Percentiles rank a stretch among this genome's conserved stretches.
These are phyloP conservation scores for Incurvaria masculella DNA, from an alignment of 2,888 invertebrate genomes.

Conservation along the genomic window DNA sequence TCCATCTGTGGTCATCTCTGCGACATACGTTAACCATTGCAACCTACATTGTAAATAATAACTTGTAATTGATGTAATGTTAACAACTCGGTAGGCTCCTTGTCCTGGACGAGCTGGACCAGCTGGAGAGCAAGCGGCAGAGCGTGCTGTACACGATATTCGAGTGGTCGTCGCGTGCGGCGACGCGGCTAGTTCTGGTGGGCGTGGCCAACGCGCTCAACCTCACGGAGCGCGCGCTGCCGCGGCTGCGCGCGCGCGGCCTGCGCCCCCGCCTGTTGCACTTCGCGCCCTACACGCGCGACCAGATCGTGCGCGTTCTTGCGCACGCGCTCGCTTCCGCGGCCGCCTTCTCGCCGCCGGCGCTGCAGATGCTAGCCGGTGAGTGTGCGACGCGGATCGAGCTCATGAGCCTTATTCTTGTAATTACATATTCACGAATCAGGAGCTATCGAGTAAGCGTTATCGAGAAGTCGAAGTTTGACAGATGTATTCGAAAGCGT, in stretches of 20 bases:
- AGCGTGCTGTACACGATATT: slow-evolving; percentile 90
- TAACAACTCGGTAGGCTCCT: no score
- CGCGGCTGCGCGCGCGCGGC: slow-evolving; percentile 76
- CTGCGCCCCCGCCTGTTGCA: slow-evolving; percentile 76
- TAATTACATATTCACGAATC: no score
- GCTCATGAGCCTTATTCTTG: not conserved
- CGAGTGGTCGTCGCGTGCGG: slow-evolving; percentile 78
- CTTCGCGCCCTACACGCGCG: slow-evolving; percentile 88
- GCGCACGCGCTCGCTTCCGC: slow-evolving; percentile 67
- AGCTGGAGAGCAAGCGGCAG: slow-evolving; percentile 79
- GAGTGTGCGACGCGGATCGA: slow-evolving; percentile 8
- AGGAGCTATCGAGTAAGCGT: no score
- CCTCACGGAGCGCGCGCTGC: slow-evolving; percentile 86
- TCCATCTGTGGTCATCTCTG: no score
- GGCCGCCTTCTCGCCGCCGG: slow-evolving; percentile 74
- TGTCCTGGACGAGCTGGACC: slow-evolving; percentile 94
- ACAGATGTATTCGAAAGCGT: not conserved
- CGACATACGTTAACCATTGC: no score
- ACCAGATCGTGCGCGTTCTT: slow-evolving; percentile 86
- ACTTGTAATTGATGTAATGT: no score
- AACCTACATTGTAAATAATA: no score
- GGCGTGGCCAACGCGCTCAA: slow-evolving; percentile 97
- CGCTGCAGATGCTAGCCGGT: slow-evolving; percentile 88
- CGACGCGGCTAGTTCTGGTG: slow-evolving; percentile 73
- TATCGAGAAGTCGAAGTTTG: no score